Percentiles rank a stretch among this genome's conserved stretches.
These are phyloP conservation scores for Alouatta palliata DNA, from an alignment of 2,113 vertebrate species.

Conservation along the genomic window DNA sequence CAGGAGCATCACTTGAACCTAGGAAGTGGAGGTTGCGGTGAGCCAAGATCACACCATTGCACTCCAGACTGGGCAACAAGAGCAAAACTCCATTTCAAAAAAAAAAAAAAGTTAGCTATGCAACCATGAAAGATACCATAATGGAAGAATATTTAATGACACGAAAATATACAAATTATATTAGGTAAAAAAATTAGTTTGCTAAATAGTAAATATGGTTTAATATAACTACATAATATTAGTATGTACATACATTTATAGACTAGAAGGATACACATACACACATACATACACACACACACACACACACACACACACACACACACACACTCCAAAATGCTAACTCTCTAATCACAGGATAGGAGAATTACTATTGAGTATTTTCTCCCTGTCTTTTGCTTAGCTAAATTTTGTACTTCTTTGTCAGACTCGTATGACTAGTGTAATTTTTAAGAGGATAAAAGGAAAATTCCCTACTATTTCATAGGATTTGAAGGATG, in stretches of 20 bases:
- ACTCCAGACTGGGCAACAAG: too few species aligned
- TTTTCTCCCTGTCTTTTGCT: background rate
- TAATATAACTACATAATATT: background rate
- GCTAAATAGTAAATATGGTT: background rate
- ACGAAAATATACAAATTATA: background rate
- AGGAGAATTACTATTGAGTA: background rate
- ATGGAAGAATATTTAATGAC: background rate
- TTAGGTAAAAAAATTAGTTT: background rate
- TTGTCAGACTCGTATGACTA: background rate
- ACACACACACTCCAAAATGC: background rate
- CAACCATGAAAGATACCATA: background rate
- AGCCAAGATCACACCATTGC: too few species aligned
- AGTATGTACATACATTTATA: background rate
- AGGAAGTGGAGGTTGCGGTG: too few species aligned
- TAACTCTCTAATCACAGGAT: background rate
- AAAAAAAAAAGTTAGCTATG: background rate
- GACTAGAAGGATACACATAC: background rate
- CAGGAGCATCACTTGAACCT: too few species aligned
- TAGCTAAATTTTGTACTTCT: background rate
- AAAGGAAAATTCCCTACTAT: background rate
- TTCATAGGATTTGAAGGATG: background rate
- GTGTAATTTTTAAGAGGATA: background rate
- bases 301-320: accelerated
- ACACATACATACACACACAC: accelerated
- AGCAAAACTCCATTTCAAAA: too few species aligned